Base-by-base conservation (phyloP, 2,888 invertebrate species). In the Lysandra coridon region DNA sequence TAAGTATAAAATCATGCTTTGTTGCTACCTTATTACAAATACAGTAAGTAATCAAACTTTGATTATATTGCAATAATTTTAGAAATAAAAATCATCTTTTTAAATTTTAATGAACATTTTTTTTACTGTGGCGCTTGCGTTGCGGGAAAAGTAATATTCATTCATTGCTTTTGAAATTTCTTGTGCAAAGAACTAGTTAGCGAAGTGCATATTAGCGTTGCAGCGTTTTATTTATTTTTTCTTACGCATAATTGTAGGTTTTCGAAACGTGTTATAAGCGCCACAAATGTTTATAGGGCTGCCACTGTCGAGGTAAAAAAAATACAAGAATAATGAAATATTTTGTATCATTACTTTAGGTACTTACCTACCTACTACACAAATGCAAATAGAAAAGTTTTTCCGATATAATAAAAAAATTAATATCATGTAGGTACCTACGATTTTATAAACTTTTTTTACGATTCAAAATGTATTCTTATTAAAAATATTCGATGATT, bases 241-340 rank as follows among this genome's bases (percentile, higher is more conserved):
- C 82, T 83, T 84, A 85, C 86, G 85, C 88, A 91, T 94, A 94
- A 94, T 94, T 94, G 93, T 91, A 93, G 94, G 93, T 90, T 92
- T 92, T 91, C 93, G 90, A 92, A 93, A 93, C 93, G 92, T 92
- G 87, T 87, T 84, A 86, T 86, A 88, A 87, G 86, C 87, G 86
- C 88, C 86, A 85, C 84, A 84, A 83, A 88, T 85, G 86, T 87
- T 85, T 82, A 82, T 87, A 92, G 92, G 92, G 92, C 81, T 92
- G 89, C 73, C 83, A 62, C 79, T 60, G 37, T 33, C 23, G 30
- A 30, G n/a, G 64, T 69, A 53, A 6, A 57, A 57, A 17, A 57
- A 57, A 4, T 4, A 17, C 4, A 57, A 57, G 0, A 57, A 49
- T 44, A 12, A 3, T 49, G 49, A 49, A 57, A 57, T 57, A 17